A percentile compares a stretch with the other conserved stretches of the same genome.
These are phyloP conservation scores for Chauna torquata DNA, from an alignment of 2,113 vertebrate species.

Conservation along the genomic window DNA sequence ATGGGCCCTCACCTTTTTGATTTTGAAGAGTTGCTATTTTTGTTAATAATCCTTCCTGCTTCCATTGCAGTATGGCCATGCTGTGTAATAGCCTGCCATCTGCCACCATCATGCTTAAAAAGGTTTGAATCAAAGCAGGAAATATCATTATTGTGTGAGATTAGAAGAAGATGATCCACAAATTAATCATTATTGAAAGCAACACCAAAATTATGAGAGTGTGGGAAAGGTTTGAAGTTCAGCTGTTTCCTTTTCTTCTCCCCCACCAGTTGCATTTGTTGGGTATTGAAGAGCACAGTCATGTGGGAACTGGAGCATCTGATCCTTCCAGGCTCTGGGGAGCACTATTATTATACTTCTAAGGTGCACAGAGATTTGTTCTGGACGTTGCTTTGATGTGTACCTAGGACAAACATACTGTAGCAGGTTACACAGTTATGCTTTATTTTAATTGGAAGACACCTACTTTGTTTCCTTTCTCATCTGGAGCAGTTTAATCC, in stretches of 20 bases:
- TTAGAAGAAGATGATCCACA: slow-evolving; percentile 6
- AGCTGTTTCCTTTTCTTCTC: not conserved
- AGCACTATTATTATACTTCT: not conserved
- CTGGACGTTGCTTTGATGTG: not conserved
- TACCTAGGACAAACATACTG: not conserved
- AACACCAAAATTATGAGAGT: not conserved
- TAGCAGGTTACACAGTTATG: not conserved
- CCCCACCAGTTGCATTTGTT: not conserved
- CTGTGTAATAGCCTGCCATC: slow-evolving; percentile 40
- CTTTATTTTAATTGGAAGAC: slow-evolving; percentile 40
- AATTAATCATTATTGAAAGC: not conserved
- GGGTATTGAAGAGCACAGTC: not conserved
- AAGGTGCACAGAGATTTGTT: not conserved
- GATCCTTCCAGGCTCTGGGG: not conserved
- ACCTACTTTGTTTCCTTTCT: slow-evolving; percentile 6
- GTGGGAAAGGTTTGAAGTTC: slow-evolving; percentile 11
- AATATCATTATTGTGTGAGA: not conserved
- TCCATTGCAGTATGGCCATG: not conserved
- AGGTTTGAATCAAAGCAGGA: slow-evolving; percentile 38
- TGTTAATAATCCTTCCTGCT: slow-evolving; percentile 23
- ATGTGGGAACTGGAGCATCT: not conserved
- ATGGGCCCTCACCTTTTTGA: slow-evolving; percentile 23
- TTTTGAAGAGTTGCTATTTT: slow-evolving; percentile 48
- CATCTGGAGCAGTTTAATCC: slow-evolving; percentile 4
- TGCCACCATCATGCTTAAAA: slow-evolving; percentile 36